Evolutionary conservation across 1,140 invertebrate genomes (phyloP).

Genomic region (Chironomus striatipennis): DNA sequence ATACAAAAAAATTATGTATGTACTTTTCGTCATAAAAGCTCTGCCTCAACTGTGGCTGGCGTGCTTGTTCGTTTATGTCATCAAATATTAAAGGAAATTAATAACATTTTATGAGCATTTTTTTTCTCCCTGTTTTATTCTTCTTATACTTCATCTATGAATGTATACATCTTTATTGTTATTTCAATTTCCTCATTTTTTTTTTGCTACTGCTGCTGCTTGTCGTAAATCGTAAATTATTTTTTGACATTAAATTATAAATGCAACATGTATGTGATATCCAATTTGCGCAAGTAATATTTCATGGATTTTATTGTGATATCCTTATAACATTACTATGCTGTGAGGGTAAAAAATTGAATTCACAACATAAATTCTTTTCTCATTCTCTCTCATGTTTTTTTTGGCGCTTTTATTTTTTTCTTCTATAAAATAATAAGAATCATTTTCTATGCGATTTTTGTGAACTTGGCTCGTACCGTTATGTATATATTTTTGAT

Average conservation of each 20-base stretch:
- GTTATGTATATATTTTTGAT: no score
- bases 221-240: neutral
- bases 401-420: neutral
- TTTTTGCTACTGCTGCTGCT: no score
- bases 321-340: neutral
- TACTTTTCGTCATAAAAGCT: no score
- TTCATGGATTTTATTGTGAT: constrained; percentile 17
- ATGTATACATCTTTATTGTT: no score
- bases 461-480: neutral
- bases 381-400: neutral
- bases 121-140: no score
- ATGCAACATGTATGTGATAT: constrained; percentile 16
- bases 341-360: neutral
- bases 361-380: constrained; percentile 14
- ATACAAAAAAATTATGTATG: no score
- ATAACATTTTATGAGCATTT: no score
- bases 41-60: no score
- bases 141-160: no score
- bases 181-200: no score
- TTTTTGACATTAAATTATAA: constrained; percentile 12
- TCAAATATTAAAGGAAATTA: no score
- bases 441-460: neutral
- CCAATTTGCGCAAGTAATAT: constrained; percentile 17
- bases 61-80: no score
- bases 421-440: neutral